Base-by-base conservation (phyloP, 2,113 vertebrate species). In the Hyaena hyaena region DNA sequence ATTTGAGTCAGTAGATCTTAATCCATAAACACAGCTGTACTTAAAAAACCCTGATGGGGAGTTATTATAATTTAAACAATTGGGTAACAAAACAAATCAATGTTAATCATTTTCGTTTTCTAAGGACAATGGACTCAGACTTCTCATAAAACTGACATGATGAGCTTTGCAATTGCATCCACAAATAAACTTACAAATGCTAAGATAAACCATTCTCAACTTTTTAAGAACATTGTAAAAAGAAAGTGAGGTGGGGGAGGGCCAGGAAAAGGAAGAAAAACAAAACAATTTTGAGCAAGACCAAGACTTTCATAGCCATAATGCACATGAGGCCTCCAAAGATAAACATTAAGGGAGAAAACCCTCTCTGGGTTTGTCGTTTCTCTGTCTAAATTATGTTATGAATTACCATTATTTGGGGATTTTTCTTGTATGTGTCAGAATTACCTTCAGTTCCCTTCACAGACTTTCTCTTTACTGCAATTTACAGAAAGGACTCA, bases 1-100 rank as follows among this genome's bases (percentile, higher is more conserved):
- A 99, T 99, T 99, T 99, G 98, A 99, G 98, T 99, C 98, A 99
- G 98, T 98, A 98, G 98, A 98, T 99, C 98, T 99, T 99, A 99
- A 99, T 99, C 98, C 98, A 98, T 99, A 99, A 99, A 99, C 99
- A 99, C 99, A 99, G 99, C 99, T 99, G 99, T 98, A 98, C 97
- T 98, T 98, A 98, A 98, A 98, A 98, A 98, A 98, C 98, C 98
- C 97, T 97, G 98, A 98, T 98, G 98, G 98, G 84, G 98, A 99
- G 98, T 98, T 99, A 98, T 98, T 98, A 98, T 98, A 98, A 99
- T 99, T 99, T 99, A 99, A 99, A 99, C 99, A 99, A 98, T 98
- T 98, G 98, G 97, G 97, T 98, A 98, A 98, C 98, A 98, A 99
- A 99, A 98, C 98, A 98, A 99, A 98, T 98, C 98, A 98, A 97